Conservation (phyloP, 2,113 vertebrate species). For the Canis aureus region DNA sequence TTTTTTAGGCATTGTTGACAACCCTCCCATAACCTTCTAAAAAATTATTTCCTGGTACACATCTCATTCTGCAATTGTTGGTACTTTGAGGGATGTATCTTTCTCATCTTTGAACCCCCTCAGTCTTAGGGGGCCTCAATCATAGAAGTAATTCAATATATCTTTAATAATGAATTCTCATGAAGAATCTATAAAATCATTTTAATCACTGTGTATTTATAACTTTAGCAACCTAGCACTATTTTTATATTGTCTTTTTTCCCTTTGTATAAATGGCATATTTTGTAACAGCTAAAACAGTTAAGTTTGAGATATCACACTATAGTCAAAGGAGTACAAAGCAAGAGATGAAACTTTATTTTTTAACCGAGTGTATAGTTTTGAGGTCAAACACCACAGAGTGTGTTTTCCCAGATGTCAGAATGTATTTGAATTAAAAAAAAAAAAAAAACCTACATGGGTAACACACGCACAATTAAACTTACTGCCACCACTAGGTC, state of each 20-base stretch:
- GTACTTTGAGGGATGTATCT: not conserved
- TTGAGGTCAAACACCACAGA: not conserved
- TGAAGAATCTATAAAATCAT: not conserved
- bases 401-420: not conserved
- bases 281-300: not conserved
- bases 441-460: not conserved
- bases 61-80: not conserved
- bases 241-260: not conserved
- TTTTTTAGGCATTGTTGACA: not conserved
- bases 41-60: not conserved
- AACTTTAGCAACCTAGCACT: not conserved
- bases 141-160: not conserved
- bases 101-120: not conserved
- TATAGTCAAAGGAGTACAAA: not conserved
- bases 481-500: not conserved
- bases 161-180: not conserved
- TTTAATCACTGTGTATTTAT: not conserved
- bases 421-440: not conserved
- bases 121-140: not conserved
- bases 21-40: not conserved
- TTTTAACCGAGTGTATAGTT: not conserved
- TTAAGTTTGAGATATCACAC: not conserved
- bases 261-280: not conserved
- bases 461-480: not conserved
- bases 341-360: not conserved